Evolutionary conservation across 2,797 vertebrate species (phyloP).

Genomic region (Liasis olivaceus): DNA sequence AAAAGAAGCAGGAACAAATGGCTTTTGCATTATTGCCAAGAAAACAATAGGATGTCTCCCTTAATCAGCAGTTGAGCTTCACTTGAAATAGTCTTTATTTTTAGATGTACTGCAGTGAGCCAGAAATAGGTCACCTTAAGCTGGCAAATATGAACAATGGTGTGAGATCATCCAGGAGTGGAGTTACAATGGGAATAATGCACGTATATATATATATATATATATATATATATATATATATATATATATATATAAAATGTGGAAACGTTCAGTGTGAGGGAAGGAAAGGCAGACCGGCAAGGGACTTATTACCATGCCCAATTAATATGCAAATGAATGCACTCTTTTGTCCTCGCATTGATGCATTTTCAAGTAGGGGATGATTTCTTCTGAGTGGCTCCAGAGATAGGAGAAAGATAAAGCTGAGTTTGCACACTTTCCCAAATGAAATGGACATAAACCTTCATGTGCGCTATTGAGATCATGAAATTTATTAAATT

Average conservation of each 20-base stretch:
- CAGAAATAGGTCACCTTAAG: background rate
- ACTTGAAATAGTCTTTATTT: background rate
- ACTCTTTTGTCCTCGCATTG: background rate
- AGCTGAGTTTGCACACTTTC: background rate
- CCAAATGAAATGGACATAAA: background rate
- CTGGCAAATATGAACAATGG: background rate
- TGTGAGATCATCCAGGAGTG: background rate
- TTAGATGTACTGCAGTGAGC: background rate
- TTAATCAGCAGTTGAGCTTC: background rate
- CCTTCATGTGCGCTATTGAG: background rate
- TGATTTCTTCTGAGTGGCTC: background rate
- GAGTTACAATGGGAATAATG: background rate
- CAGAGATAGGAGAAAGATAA: background rate
- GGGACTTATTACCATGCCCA: background rate
- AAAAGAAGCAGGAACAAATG: background rate
- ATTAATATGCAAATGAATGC: background rate
- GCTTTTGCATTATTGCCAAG: background rate
- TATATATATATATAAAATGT: background rate
- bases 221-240: too few species aligned
- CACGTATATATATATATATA: fast-evolving
- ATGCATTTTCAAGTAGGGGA: background rate
- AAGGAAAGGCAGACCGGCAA: background rate
- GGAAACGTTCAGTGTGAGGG: background rate
- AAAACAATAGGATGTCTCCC: background rate
- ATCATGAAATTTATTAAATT: slow-evolving; percentile 1